Percentiles rank a stretch among this genome's conserved stretches.
These are phyloP conservation scores for Asbolus verrucosus DNA, from an alignment of 1,140 invertebrate species.

Conservation along the genomic window DNA sequence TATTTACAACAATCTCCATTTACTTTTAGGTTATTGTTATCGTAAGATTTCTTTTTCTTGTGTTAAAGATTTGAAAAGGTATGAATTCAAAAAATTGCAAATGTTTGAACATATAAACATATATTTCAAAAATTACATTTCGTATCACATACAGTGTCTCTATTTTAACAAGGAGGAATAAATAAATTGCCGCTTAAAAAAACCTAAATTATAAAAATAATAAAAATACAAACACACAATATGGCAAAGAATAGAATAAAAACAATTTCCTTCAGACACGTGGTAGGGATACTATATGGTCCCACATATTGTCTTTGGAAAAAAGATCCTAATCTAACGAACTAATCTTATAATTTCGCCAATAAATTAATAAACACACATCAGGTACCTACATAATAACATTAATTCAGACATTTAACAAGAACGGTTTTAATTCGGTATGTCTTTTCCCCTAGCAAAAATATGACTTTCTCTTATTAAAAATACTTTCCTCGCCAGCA, in stretches of 20 bases:
- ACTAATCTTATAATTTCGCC: conserved; percentile 19
- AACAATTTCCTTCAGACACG: too few species aligned
- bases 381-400: conserved; percentile 25
- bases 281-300: conserved; percentile 3
- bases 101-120: conserved; percentile 7
- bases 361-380: conserved; percentile 9
- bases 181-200: too few species aligned
- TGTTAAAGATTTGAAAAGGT: background rate
- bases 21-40: too few species aligned
- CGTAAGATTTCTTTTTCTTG: background rate
- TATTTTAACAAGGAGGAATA: background rate
- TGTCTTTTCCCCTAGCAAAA: conserved; percentile 34
- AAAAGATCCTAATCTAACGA: too few species aligned
- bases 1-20: too few species aligned
- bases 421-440: conserved; percentile 18
- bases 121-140: background rate
- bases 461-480: conserved; percentile 22
- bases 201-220: background rate
- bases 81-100: background rate
- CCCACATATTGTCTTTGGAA: background rate
- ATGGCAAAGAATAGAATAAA: background rate
- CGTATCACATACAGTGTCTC: background rate
- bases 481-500: background rate
- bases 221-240: background rate
- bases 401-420: conserved; percentile 31